Percentiles rank a stretch among this genome's conserved stretches.
These are phyloP conservation scores for Eremophila alpestris DNA, from an alignment of 2,797 vertebrate species.

Conservation along the genomic window DNA sequence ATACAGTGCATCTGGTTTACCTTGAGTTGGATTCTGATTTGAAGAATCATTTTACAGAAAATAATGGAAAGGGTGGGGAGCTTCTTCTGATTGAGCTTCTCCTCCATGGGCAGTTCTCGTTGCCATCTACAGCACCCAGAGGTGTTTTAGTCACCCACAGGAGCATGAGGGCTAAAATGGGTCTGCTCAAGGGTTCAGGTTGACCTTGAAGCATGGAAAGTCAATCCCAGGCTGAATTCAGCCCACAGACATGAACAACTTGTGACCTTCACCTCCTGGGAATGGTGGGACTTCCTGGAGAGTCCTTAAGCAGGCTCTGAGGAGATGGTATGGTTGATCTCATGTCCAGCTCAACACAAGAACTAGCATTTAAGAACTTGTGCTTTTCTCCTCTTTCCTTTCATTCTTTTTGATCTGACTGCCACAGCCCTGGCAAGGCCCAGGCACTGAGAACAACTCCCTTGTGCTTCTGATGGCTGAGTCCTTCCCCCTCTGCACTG, in stretches of 20 bases:
- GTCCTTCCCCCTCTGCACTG: neutral
- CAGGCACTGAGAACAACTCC: neutral
- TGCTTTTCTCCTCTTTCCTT: neutral
- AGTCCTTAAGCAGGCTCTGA: neutral
- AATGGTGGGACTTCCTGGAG: neutral
- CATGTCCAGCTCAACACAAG: neutral
- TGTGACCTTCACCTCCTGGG: neutral
- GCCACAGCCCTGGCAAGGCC: neutral
- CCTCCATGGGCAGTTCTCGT: rapidly evolving
- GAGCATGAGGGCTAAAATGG: rapidly evolving
- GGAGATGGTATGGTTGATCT: neutral
- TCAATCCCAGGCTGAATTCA: neutral
- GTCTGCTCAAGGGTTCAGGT: neutral
- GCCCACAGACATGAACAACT: neutral
- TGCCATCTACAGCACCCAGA: neutral
- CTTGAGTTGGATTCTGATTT: neutral
- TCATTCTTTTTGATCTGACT: neutral
- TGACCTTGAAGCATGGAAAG: neutral
- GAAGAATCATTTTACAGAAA: neutral
- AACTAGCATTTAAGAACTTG: neutral
- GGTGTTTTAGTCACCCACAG: neutral
- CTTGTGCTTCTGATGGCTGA: neutral
- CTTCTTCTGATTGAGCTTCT: neutral
- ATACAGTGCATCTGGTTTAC: neutral
- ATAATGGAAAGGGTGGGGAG: neutral